These are phyloP conservation scores for Peromyscus eremicus DNA, from an alignment of 2,797 vertebrate genomes.

Conservation along the genomic window DNA sequence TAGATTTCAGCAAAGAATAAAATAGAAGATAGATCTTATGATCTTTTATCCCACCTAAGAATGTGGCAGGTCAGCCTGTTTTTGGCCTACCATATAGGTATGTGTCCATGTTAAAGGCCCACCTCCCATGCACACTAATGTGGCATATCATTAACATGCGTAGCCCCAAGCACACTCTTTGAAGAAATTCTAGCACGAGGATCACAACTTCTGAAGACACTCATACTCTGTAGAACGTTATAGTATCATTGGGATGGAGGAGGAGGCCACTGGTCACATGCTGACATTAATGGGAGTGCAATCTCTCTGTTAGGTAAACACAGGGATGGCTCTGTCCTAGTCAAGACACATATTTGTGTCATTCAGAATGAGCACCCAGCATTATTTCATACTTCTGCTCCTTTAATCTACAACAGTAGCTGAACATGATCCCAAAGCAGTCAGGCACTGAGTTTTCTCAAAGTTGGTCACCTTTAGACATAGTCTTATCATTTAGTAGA, in stretches of 20 bases:
- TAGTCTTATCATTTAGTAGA: neutral
- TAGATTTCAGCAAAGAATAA: neutral
- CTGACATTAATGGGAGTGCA: neutral
- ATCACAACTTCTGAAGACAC: neutral
- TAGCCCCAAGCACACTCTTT: neutral
- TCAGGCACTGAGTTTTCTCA: neutral
- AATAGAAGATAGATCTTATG: neutral
- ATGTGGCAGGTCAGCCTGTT: neutral
- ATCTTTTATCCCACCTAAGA: neutral
- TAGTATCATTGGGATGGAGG: too few species aligned
- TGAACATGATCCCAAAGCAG: neutral
- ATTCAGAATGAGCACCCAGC: neutral
- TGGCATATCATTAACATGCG: neutral
- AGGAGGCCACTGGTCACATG: neutral
- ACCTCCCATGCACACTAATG: neutral
- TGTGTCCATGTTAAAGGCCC: neutral
- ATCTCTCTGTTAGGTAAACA: neutral
- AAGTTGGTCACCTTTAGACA: conserved; percentile 7
- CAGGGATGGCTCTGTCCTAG: neutral
- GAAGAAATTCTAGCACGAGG: neutral
- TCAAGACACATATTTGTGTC: neutral
- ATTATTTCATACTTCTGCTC: neutral
- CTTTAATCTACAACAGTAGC: neutral
- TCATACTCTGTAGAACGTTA: too few species aligned
- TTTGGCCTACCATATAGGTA: neutral